These are phyloP conservation scores for Cinclus mexicanus DNA, from an alignment of 2,113 vertebrate genomes.

Conservation along the genomic window DNA sequence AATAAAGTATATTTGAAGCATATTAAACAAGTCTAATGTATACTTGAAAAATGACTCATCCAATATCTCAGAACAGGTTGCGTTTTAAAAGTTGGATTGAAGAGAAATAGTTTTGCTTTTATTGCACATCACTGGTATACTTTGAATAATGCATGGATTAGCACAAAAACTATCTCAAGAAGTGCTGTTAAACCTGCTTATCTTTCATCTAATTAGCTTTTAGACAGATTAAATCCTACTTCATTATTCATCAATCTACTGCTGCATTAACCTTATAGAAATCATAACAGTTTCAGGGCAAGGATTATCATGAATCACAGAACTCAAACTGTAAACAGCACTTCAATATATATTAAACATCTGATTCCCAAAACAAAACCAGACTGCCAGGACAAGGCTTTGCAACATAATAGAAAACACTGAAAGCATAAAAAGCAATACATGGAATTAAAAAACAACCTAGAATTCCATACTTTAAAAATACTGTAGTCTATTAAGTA, in stretches of 20 bases:
- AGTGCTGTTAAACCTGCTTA: not conserved
- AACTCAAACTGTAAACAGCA: not conserved
- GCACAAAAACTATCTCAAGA: not conserved
- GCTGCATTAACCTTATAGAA: not conserved
- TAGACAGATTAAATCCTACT: not conserved
- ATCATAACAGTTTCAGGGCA: not conserved
- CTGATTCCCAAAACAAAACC: not conserved
- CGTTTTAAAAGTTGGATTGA: not conserved
- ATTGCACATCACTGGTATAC: not conserved
- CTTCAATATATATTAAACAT: not conserved
- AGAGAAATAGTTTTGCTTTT: not conserved
- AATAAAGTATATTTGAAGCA: constrained; percentile 30
- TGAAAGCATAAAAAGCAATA: not conserved
- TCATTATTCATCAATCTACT: not conserved
- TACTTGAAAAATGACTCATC: not conserved
- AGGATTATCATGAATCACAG: not conserved
- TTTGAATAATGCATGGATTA: not conserved
- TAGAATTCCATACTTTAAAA: not conserved
- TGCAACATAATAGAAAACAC: not conserved
- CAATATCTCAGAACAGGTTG: not conserved
- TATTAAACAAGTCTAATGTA: constrained; percentile 18
- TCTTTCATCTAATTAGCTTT: not conserved
- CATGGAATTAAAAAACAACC: not conserved
- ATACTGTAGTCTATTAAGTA: not conserved
- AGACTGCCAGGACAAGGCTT: not conserved